phyloP scores from a whole-genome alignment of 2,797 vertebrate species.

The Trematomus bernacchii region DNA sequence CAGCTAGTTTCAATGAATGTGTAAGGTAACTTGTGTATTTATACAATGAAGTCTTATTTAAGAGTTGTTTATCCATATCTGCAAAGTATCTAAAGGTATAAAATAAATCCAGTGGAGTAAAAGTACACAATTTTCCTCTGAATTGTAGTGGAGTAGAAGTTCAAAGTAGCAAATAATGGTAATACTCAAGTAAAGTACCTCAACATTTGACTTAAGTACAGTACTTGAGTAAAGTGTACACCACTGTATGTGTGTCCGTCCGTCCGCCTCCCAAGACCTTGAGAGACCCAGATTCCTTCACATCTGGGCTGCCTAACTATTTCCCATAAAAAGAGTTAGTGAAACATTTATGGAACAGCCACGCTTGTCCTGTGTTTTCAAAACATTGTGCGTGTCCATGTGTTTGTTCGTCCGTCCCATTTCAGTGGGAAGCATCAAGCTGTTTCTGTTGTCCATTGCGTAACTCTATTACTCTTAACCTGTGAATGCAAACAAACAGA shows the following conservation, averaged over 20 bases:
- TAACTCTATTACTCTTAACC: slow-evolving; percentile 65
- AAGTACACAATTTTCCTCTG: too few relatives aligned
- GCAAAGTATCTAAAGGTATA: too few relatives aligned
- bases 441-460: slow-evolving; percentile 67
- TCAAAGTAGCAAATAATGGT: too few relatives aligned
- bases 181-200: too few relatives aligned
- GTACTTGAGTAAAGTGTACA: too few relatives aligned
- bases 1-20: too few relatives aligned
- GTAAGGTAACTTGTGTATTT: too few relatives aligned
- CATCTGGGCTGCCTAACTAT: slow-evolving; percentile 73
- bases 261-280: slow-evolving; percentile 53
- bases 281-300: slow-evolving; percentile 51
- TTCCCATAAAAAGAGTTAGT: slow-evolving; percentile 70
- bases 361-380: slow-evolving; percentile 75
- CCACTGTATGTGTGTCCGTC: slow-evolving; percentile 24
- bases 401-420: slow-evolving; percentile 63
- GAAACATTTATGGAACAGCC: slow-evolving; percentile 73
- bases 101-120: too few relatives aligned
- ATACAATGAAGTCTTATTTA: too few relatives aligned
- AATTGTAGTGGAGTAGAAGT: too few relatives aligned
- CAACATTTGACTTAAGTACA: too few relatives aligned
- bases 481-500: slow-evolving; percentile 71
- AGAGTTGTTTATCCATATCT: too few relatives aligned
- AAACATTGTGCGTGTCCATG: slow-evolving; percentile 61
- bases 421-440: slow-evolving; percentile 75